A percentile compares a stretch with the other conserved stretches of the same genome.
Evolutionary conservation across 2,888 invertebrate genomes (phyloP).

Genomic region (Philereme vetulata): DNA sequence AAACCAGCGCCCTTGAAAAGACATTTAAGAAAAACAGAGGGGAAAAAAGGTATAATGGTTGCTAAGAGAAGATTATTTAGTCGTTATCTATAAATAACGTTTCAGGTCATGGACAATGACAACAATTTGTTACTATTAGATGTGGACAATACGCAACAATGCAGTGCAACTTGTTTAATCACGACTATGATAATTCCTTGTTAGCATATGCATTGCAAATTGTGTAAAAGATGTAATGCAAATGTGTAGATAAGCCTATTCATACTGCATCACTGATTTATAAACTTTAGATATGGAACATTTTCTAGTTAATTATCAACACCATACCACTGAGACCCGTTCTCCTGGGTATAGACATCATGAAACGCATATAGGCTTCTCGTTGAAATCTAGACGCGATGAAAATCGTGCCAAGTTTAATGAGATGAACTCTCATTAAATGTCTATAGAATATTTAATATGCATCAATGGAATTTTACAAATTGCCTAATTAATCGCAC

Average conservation of each 20-base stretch:
- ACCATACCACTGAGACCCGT: not conserved
- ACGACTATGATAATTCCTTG: conserved; percentile 35
- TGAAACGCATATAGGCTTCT: not conserved
- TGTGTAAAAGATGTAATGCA: conserved; percentile 9
- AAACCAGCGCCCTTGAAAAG: conserved; percentile 5
- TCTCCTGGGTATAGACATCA: not conserved
- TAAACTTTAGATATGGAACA: conserved; percentile 5
- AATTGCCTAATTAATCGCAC: not conserved
- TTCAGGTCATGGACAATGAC: conserved; percentile 13
- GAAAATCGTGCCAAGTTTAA: not conserved
- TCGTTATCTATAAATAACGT: conserved; percentile 9
- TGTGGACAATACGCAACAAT: conserved; percentile 8
- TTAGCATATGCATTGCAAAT: conserved; percentile 36
- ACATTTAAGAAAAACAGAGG: conserved; percentile 5
- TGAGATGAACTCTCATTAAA: not conserved
- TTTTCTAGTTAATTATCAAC: conserved; percentile 12
- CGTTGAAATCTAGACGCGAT: not conserved
- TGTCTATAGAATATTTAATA: not conserved
- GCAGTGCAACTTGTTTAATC: conserved; percentile 21
- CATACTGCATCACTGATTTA: conserved; percentile 14
- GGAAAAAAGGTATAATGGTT: conserved; percentile 4
- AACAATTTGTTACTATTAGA: conserved; percentile 2
- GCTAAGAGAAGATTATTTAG: not conserved
- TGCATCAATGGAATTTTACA: conserved; percentile 1
- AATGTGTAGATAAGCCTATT: conserved; percentile 5